A percentile compares a stretch with the other conserved stretches of the same genome.
Evolutionary conservation across 2,797 vertebrate species (phyloP).

Genomic region (Carcharodon carcharias): DNA sequence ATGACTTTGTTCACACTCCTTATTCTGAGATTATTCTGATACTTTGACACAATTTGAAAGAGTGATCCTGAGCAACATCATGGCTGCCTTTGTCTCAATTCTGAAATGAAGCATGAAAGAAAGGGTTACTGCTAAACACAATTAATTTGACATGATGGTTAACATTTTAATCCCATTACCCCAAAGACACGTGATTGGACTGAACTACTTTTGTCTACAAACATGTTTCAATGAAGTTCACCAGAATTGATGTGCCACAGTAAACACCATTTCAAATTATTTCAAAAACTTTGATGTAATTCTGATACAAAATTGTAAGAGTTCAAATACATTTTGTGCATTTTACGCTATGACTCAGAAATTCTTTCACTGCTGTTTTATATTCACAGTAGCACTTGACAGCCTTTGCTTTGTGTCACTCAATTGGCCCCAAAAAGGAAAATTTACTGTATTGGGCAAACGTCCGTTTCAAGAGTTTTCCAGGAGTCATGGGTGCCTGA

Average conservation of each 20-base stretch:
- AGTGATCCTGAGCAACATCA: background rate
- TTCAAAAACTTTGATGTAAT: background rate
- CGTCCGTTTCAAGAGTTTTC: background rate
- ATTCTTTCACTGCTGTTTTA: background rate
- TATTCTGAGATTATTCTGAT: background rate
- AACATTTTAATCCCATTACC: background rate
- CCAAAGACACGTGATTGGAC: background rate
- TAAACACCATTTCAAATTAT: background rate
- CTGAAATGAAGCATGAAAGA: background rate
- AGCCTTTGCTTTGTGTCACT: background rate
- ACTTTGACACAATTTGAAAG: background rate
- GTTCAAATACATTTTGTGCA: background rate
- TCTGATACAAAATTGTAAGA: background rate
- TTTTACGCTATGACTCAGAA: background rate
- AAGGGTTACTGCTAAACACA: background rate
- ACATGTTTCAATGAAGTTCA: background rate
- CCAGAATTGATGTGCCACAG: background rate
- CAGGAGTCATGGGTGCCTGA: background rate
- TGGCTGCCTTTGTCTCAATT: background rate
- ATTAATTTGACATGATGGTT: background rate
- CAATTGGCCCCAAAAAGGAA: background rate
- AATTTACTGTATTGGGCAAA: background rate
- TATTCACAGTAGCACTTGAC: background rate
- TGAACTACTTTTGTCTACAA: background rate
- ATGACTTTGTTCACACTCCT: background rate